Evolutionary conservation across 1,140 invertebrate species (phyloP).

Genomic region (Leptestheria dahalacensis): DNA sequence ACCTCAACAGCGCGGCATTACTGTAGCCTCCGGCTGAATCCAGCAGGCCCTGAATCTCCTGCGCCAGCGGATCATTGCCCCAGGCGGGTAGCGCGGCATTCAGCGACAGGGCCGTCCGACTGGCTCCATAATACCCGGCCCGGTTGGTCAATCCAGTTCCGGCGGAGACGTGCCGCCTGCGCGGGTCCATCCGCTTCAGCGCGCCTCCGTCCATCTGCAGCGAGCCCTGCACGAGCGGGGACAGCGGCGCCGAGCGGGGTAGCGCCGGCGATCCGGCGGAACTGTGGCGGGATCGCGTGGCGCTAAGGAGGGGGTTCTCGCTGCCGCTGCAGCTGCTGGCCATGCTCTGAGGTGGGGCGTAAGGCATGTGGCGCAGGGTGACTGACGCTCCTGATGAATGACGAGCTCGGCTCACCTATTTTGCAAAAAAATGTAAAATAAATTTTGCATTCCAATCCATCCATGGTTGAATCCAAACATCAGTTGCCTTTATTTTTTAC

Average conservation of each 20-base stretch:
- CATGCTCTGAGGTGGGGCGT: slow-evolving; percentile 20
- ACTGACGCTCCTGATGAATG: slow-evolving; percentile 23
- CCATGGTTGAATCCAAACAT: too few relatives aligned
- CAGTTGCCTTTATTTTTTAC: too few relatives aligned
- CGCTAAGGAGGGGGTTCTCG: slow-evolving; percentile 15
- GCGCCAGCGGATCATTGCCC: slow-evolving; percentile 11
- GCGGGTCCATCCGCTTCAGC: slow-evolving; percentile 17
- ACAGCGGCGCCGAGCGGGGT: slow-evolving; percentile 23
- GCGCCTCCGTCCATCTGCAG: neutral
- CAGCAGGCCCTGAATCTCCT: slow-evolving; percentile 13
- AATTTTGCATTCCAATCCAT: too few relatives aligned
- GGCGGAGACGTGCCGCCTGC: slow-evolving; percentile 23
- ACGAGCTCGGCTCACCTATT: slow-evolving; percentile 18
- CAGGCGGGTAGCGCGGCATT: slow-evolving; percentile 6
- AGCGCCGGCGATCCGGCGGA: slow-evolving; percentile 23
- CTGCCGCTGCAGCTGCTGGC: slow-evolving; percentile 15
- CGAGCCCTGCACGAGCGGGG: slow-evolving; percentile 21
- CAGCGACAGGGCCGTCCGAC: neutral
- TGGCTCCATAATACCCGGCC: slow-evolving; percentile 13
- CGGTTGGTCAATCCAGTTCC: slow-evolving; percentile 20
- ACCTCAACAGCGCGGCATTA: slow-evolving; percentile 29
- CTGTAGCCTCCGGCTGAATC: neutral
- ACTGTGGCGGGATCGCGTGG: slow-evolving; percentile 20
- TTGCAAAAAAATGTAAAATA: too few relatives aligned
- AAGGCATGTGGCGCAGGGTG: slow-evolving; percentile 20